Evolutionary conservation across 2,113 vertebrate species (phyloP).

Genomic region (Sylvia atricapilla): DNA sequence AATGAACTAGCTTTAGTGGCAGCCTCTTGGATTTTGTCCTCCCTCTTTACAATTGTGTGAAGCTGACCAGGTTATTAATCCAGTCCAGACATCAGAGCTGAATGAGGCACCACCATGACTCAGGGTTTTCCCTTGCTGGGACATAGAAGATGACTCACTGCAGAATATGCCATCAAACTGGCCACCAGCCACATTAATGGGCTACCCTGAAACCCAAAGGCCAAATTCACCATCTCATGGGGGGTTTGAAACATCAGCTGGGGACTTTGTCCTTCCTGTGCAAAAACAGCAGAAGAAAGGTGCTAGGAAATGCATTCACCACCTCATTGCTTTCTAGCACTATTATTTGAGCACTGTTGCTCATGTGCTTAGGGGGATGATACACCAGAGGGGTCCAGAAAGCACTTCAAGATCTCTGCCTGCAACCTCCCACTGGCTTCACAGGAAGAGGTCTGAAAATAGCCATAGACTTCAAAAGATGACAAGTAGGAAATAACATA

Average conservation of each 20-base stretch:
- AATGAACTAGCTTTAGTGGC: background rate
- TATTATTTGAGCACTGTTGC: background rate
- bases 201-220: background rate
- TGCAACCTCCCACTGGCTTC: background rate
- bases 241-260: background rate
- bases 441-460: background rate
- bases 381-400: background rate
- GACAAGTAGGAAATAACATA: background rate
- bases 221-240: background rate
- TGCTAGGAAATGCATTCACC: background rate
- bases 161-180: background rate
- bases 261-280: background rate
- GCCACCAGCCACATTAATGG: background rate
- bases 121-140: background rate
- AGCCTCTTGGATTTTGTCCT: background rate
- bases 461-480: background rate
- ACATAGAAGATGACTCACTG: background rate
- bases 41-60: background rate
- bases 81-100: background rate
- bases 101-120: background rate
- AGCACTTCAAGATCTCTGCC: background rate
- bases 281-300: background rate
- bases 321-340: background rate
- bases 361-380: fast-evolving
- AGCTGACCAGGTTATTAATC: background rate